These are phyloP conservation scores for Premnoplex brunnescens DNA, from an alignment of 2,797 vertebrate genomes.

Conservation along the genomic window DNA sequence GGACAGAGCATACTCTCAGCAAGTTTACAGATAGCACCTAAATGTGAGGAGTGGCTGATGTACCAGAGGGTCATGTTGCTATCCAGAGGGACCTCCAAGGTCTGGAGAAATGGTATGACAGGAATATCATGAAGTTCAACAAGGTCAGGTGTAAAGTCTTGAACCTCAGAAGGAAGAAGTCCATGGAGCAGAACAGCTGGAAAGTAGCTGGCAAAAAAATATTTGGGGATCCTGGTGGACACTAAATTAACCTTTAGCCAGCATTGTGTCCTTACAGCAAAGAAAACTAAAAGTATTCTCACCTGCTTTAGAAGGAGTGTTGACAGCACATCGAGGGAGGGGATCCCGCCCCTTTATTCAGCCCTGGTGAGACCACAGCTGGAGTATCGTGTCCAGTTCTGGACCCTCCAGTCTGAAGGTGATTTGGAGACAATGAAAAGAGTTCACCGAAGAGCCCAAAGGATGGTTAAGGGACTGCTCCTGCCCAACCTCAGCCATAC, in stretches of 20 bases:
- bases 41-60: not conserved
- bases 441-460: not conserved
- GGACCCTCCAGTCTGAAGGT: not conserved
- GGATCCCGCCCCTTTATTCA: not conserved
- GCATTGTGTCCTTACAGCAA: not conserved
- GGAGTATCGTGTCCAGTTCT: not conserved
- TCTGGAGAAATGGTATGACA: not conserved
- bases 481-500: not conserved
- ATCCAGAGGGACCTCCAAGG: not conserved
- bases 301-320: not conserved
- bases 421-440: not conserved
- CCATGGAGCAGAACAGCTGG: not conserved
- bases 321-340: not conserved
- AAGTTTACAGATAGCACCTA: not conserved
- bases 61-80: not conserved
- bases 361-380: not conserved
- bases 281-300: not conserved
- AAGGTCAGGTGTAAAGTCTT: not conserved
- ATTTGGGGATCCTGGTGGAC: no score
- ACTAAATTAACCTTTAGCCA: not conserved
- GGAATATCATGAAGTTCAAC: not conserved
- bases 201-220: rapidly evolving
- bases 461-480: no score
- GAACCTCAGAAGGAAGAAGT: not conserved
- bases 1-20: not conserved